Evolutionary conservation across 2,113 vertebrate species (phyloP), one percentile per base, ranked within the genome.

Genomic region (Trichechus manatus): DNA sequence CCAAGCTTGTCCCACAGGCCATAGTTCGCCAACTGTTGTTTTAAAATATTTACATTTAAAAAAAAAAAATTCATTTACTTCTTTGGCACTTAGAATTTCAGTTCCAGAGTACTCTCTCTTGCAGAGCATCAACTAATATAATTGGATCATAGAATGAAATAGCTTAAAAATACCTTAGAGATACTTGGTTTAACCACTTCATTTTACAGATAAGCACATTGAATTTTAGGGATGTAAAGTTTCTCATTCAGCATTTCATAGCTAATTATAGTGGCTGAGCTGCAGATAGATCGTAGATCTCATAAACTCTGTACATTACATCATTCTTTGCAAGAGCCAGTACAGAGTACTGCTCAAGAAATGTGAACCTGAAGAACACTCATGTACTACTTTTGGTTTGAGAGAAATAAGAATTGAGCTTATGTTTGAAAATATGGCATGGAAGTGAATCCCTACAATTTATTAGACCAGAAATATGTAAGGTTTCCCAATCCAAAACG

Each of bases 381-480:
- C 31, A 86, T 36, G 33, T 81, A 47, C 1, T 81, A 61, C 33
- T 39, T 91, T 88, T 87, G n/a, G 39, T 87, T 44, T 94, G 39
- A 92, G 39, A 74, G n/a, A 92, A 85, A 81, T 14, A 92, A 50
- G 44, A 80, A 88, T 89, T 86, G 59, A 82, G 14, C 14, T 70
- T 92, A 50, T 82, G 2, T 88, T 78, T 93, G 79, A 89, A 77
- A 93, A 78, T 42, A 39, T 61, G 50, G 25, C 39, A 68, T 2
- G 86, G 88, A 80, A 10, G 27, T 92, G 61, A 87, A 80, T 83
- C 47, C 36, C 78, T 85, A 23, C 27, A 72, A 6, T 53, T 87
- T 82, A 29, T 93, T 47, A 87, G 36, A 87, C 78, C 81, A 93
- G 13, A 96, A 81, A 53, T 83, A 53, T 77, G 23, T 79, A 86